phyloP scores from a whole-genome alignment of 2,888 invertebrate genomes.

The Caradrina clavipalpis region DNA sequence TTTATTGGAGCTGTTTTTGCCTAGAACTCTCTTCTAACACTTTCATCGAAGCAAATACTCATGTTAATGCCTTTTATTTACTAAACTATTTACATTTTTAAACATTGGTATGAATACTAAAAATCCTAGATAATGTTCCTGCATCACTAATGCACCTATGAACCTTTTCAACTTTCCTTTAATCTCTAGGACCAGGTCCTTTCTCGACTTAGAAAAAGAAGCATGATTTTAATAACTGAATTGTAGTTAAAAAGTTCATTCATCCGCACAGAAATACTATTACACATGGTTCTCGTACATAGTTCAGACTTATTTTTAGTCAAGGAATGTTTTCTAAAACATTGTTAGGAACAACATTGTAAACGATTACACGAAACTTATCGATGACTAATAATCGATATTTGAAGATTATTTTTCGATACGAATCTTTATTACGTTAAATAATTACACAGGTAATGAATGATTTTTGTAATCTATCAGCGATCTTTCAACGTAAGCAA shows the following conservation, averaged over 20 bases:
- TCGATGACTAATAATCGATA: conserved; percentile 9
- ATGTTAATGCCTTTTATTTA: no score
- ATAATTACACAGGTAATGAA: conserved; percentile 23
- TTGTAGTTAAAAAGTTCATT: conserved; percentile 38
- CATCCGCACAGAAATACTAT: conserved; percentile 25
- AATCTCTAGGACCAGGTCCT: no score
- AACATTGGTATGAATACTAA: no score
- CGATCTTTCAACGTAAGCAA: not conserved
- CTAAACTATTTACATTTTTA: no score
- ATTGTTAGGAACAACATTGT: conserved; percentile 23
- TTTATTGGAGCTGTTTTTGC: no score
- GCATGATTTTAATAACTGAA: conserved; percentile 15
- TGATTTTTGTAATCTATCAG: conserved; percentile 3
- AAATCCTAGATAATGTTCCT: no score
- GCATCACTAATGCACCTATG: no score
- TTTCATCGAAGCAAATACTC: no score
- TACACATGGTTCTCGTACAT: conserved; percentile 23
- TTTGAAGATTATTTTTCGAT: conserved; percentile 2
- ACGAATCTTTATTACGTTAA: conserved; percentile 8
- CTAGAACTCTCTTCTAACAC: no score
- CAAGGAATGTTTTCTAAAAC: conserved; percentile 32
- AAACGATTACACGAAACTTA: conserved; percentile 15
- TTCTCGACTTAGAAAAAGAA: conserved; percentile 9
- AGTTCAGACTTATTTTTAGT: conserved; percentile 13
- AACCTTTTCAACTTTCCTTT: no score